Evolutionary conservation across 2,888 invertebrate genomes (phyloP).

Genomic region (Oithona nana): DNA sequence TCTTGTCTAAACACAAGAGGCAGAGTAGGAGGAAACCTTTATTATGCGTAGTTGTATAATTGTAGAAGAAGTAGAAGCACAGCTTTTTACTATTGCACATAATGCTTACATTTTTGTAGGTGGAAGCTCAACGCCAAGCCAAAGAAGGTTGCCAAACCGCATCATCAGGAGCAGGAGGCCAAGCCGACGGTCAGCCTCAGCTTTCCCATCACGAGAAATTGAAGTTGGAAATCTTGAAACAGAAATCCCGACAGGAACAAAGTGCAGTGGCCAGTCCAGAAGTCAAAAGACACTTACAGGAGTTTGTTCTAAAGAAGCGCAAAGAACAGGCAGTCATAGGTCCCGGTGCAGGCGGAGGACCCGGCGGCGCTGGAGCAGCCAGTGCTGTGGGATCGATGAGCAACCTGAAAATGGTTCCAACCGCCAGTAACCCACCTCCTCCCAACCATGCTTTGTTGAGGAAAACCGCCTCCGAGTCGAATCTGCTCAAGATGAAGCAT

Average conservation of each 20-base stretch:
- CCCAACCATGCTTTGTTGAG: constrained; percentile 11
- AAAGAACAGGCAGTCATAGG: constrained; percentile 47
- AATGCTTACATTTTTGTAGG: too few relatives aligned
- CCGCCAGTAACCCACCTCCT: not conserved
- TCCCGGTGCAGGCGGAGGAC: too few relatives aligned
- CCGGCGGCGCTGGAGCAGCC: too few relatives aligned
- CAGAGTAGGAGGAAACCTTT: too few relatives aligned
- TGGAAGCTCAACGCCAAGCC: not conserved
- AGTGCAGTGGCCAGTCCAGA: constrained; percentile 89
- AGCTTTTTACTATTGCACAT: too few relatives aligned
- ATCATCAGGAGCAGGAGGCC: not conserved
- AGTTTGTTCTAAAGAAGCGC: constrained; percentile 58
- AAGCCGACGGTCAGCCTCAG: not conserved
- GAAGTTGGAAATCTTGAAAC: constrained; percentile 61
- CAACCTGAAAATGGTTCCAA: constrained; percentile 1
- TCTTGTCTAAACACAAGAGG: too few relatives aligned
- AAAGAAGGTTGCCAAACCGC: not conserved
- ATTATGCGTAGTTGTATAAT: too few relatives aligned
- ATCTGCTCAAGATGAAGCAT: constrained; percentile 70
- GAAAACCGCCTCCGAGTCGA: constrained; percentile 74
- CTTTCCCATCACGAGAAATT: constrained; percentile 41
- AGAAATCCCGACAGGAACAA: constrained; percentile 85
- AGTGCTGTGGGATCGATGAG: constrained; percentile 21
- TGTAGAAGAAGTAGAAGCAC: too few relatives aligned
- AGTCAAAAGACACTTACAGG: constrained; percentile 85